Percentiles rank a stretch among this genome's conserved stretches.
These are phyloP conservation scores for Orchesella cincta DNA, from an alignment of 1,140 invertebrate genomes.

Conservation along the genomic window DNA sequence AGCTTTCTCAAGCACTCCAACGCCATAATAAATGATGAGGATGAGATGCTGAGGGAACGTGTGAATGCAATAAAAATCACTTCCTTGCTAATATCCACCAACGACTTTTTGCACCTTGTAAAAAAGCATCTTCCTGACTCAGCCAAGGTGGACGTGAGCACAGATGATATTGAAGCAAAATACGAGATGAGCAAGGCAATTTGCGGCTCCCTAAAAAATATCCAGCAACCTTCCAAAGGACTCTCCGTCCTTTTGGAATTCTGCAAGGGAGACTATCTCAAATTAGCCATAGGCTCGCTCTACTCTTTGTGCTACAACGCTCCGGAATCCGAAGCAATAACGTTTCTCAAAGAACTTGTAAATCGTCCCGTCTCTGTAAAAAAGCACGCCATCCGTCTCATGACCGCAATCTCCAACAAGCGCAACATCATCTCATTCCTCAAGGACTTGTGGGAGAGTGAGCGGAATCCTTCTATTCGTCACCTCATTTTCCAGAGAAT, in stretches of 20 bases:
- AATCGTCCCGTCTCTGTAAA: conserved; percentile 35
- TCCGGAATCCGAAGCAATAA: conserved; percentile 20
- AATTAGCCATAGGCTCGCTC: conserved; percentile 30
- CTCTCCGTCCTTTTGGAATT: conserved; percentile 22
- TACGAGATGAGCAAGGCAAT: conserved; percentile 37
- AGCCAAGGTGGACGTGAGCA: background rate
- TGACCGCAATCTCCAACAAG: conserved; percentile 31
- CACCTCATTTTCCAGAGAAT: conserved; percentile 23
- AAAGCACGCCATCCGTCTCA: conserved; percentile 35
- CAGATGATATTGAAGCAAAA: conserved; percentile 23
- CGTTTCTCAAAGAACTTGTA: conserved; percentile 34
- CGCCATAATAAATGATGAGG: background rate
- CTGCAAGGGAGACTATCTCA: conserved; percentile 36
- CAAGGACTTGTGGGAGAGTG: conserved; percentile 34
- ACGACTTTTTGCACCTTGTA: background rate
- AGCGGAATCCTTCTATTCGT: conserved; percentile 19
- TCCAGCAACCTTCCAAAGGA: background rate
- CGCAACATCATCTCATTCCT: conserved; percentile 21
- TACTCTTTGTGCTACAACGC: conserved; percentile 33
- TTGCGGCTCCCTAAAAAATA: conserved; percentile 22
- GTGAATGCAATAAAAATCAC: conserved; percentile 10
- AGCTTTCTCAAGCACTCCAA: background rate
- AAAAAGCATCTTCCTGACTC: conserved; percentile 10
- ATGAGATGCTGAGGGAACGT: conserved; percentile 14
- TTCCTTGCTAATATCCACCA: background rate